Evolutionary conservation across 2,113 vertebrate genomes (phyloP).

Genomic region (Cettia cetti): DNA sequence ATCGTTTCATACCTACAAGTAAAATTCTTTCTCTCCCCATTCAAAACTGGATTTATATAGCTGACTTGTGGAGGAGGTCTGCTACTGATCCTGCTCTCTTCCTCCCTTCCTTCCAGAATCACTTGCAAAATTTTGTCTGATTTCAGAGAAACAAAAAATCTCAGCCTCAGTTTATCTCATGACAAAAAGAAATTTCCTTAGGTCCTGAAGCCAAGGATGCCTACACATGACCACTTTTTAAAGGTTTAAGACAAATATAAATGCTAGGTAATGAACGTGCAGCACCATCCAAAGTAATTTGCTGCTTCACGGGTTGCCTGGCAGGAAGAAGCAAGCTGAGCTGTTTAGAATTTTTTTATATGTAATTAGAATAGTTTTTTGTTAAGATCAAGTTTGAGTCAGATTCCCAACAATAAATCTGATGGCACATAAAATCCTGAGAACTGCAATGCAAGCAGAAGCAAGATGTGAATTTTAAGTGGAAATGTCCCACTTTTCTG

Average conservation of each 20-base stretch:
- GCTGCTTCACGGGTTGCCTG: constrained; percentile 20
- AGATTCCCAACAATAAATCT: constrained; percentile 48
- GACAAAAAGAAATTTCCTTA: neutral
- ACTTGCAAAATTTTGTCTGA: neutral
- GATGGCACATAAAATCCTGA: constrained; percentile 8
- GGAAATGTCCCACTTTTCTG: neutral
- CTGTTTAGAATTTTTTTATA: neutral
- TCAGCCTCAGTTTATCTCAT: neutral
- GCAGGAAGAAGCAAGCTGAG: neutral
- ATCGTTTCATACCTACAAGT: neutral
- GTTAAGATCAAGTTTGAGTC: constrained; percentile 27
- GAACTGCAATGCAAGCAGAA: constrained; percentile 44
- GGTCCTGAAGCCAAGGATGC: neutral
- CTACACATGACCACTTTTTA: neutral
- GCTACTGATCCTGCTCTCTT: neutral
- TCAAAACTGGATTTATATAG: neutral
- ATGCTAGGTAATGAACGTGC: neutral
- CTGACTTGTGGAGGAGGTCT: neutral
- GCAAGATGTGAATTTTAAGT: constrained; percentile 46
- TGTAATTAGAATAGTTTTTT: constrained; percentile 45
- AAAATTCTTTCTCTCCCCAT: neutral
- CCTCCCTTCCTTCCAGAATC: neutral
- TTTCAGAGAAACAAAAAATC: neutral
- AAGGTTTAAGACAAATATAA: neutral
- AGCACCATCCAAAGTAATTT: constrained; percentile 6